Evolutionary conservation across 2,113 vertebrate genomes (phyloP).

Genomic region (Paramormyrops kingsleyae): DNA sequence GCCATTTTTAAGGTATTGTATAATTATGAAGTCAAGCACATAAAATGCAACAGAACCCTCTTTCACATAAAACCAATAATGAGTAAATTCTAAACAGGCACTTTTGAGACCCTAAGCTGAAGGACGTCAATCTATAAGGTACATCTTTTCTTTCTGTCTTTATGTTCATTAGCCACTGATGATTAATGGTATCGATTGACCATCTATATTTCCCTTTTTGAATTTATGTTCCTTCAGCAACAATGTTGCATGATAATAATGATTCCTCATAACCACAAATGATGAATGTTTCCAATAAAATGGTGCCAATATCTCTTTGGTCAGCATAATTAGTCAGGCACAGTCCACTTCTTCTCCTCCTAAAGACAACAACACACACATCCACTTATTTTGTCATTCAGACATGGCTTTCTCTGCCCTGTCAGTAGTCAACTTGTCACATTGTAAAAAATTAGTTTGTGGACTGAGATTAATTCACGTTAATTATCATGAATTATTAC

Average conservation of each 20-base stretch:
- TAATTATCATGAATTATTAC: background rate
- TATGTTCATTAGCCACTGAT: background rate
- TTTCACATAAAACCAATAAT: background rate
- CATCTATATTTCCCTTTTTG: constrained; percentile 3
- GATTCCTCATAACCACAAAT: background rate
- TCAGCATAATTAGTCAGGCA: constrained; percentile 4
- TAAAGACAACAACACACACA: background rate
- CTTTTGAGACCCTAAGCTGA: background rate
- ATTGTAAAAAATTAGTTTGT: background rate
- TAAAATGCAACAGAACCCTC: background rate
- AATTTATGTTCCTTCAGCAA: constrained; percentile 10
- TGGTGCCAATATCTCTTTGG: background rate
- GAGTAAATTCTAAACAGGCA: background rate
- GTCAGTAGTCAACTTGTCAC: background rate
- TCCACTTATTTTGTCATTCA: background rate
- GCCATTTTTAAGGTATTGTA: background rate
- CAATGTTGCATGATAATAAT: background rate
- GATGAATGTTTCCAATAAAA: background rate
- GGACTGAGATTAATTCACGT: background rate
- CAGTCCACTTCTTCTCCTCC: background rate
- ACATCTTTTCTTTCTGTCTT: background rate
- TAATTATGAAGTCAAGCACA: background rate
- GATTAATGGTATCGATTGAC: constrained; percentile 2
- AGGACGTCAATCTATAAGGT: background rate
- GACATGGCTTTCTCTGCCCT: background rate